These are phyloP conservation scores for Camponotus floridanus DNA, from an alignment of 1,140 invertebrate species.

Conservation along the genomic window DNA sequence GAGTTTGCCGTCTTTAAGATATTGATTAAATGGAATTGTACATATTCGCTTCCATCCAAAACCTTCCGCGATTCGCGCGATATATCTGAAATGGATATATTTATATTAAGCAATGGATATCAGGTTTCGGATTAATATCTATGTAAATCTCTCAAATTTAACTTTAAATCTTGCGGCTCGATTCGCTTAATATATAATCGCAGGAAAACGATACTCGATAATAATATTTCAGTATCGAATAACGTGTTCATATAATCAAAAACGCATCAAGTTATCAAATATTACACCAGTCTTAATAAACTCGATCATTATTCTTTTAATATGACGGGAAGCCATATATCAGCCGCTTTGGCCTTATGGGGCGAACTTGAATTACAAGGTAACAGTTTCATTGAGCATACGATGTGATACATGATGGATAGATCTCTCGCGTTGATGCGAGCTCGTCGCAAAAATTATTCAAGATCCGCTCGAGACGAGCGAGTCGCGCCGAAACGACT, in stretches of 20 bases:
- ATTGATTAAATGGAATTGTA: constrained; percentile 72
- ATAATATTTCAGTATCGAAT: constrained; percentile 4
- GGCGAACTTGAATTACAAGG: constrained; percentile 30
- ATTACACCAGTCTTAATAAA: constrained; percentile 20
- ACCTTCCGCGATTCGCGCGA: constrained; percentile 68
- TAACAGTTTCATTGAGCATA: constrained; percentile 13
- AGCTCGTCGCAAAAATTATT: constrained; percentile 30
- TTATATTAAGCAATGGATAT: background rate
- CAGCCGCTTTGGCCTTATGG: background rate
- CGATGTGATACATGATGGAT: background rate
- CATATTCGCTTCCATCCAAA: constrained; percentile 75
- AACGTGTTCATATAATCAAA: constrained; percentile 7
- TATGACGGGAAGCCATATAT: constrained; percentile 34
- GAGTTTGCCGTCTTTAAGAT: constrained; percentile 63
- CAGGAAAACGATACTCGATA: background rate
- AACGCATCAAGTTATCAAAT: constrained; percentile 10
- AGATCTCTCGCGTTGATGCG: constrained; percentile 13
- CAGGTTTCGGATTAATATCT: constrained; percentile 3
- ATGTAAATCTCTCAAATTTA: constrained; percentile 14
- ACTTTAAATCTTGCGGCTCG: background rate
- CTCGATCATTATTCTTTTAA: constrained; percentile 53
- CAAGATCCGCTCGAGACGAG: constrained; percentile 12
- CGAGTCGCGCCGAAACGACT: constrained; percentile 12
- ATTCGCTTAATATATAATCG: background rate
- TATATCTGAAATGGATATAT: constrained; percentile 67